phyloP scores from a whole-genome alignment of 2,888 invertebrate genomes.

The Acronicta leporina region DNA sequence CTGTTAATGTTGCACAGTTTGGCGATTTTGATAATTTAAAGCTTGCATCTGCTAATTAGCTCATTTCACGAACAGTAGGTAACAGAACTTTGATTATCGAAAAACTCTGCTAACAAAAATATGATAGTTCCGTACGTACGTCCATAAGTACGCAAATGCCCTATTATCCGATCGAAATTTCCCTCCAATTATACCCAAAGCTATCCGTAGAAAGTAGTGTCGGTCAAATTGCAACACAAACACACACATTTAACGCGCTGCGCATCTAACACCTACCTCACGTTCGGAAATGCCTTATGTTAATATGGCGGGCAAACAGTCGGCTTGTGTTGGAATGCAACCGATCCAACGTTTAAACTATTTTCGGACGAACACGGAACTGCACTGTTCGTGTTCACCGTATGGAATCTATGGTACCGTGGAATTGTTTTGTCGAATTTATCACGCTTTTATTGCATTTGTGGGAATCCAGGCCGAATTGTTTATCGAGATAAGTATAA shows the following conservation, averaged over 20 bases:
- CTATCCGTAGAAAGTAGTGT: constrained; percentile 31
- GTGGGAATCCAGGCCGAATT: constrained; percentile 42
- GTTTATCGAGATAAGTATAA: constrained; percentile 32
- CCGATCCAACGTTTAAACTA: constrained; percentile 71
- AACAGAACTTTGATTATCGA: no score
- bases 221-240: constrained; percentile 46
- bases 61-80: no score
- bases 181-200: constrained; percentile 13
- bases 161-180: constrained; percentile 16
- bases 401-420: constrained; percentile 53
- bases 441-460: constrained; percentile 53
- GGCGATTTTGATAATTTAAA: no score
- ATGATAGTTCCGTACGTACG: no score
- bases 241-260: constrained; percentile 30
- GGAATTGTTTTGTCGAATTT: constrained; percentile 60
- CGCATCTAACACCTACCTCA: constrained; percentile 54
- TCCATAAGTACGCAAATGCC: background rate
- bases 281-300: constrained; percentile 61
- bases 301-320: constrained; percentile 69
- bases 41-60: no score
- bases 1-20: no score
- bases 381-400: constrained; percentile 61
- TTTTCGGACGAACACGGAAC: constrained; percentile 80
- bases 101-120: no score
- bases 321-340: constrained; percentile 70